Evolutionary conservation across 2,888 invertebrate genomes (phyloP), one percentile per base, ranked within the genome.

Genomic region (Oscheius sp.): DNA sequence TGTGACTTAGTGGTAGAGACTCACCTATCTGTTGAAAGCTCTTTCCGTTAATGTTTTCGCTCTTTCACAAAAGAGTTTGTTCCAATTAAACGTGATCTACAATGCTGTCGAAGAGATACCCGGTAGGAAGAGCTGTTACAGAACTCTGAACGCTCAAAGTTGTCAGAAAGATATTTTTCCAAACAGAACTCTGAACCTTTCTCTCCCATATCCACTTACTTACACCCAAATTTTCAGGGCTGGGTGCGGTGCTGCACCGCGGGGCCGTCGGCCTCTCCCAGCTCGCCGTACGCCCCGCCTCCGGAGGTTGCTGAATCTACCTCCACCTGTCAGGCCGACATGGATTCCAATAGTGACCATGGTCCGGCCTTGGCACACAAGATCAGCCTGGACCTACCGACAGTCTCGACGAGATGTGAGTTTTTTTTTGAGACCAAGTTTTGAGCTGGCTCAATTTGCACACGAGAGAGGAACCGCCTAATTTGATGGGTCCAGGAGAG

Each of bases 251-350:
- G 68, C 55, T 68, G 68, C 35, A 48, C 63, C 47, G 68, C 37
- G 55, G 68, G 68, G 68, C 68, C 68, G 53, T 68, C 68, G 68
- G 68, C 55, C 68, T 68, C 53, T 68, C 68, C 68, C 37, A 68
- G 55, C 55, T 68, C 68, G 68, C 68, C 68, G 21, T 68, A 68
- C 68, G 68, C 55, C 68, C 68, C 68, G 55, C 55, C 68, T 35
- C 33, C 53, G 37, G 48, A 33, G 11, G 58, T 33, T 11, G 9
- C 60, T 37, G 60, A 60, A 5, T 37, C 60, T 29, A 60, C 37
- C 33, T 63, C 63, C 5, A 48, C 63, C 9, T 21, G 29, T 48
- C 63, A 47, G 4, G 48, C 7, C n/a, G 50, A 48, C 7, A 63
- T 63, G 63, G 42, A 42, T 42, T 42, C 42, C 42, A 42, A 42